phyloP scores from a whole-genome alignment of 1,140 invertebrate genomes.

The Pinna nobilis region DNA sequence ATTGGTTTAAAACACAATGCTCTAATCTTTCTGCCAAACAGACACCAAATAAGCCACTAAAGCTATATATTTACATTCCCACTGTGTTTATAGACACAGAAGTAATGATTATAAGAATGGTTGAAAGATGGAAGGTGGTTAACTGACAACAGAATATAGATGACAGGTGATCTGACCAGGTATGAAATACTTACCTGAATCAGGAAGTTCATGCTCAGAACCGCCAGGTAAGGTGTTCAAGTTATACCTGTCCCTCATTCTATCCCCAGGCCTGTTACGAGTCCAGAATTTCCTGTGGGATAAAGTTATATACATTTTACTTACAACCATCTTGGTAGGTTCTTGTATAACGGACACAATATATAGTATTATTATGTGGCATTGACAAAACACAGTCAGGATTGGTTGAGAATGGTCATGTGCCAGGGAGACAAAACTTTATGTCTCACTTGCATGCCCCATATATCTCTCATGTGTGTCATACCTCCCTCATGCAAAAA shows the following conservation, averaged over 20 bases:
- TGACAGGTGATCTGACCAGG: too few species aligned
- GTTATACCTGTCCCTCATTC: constrained; percentile 92
- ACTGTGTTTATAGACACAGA: not conserved
- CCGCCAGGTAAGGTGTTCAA: constrained; percentile 90
- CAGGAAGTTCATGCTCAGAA: constrained; percentile 74
- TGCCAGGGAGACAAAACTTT: too few species aligned
- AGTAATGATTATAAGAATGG: not conserved
- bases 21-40: too few species aligned
- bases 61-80: not conserved
- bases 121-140: not conserved
- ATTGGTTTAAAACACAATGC: too few species aligned
- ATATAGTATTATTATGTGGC: too few species aligned
- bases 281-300: constrained; percentile 96
- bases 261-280: constrained; percentile 97
- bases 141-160: not conserved
- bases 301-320: too few species aligned
- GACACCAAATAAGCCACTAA: not conserved
- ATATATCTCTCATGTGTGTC: too few species aligned
- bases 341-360: not conserved
- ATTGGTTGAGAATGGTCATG: too few species aligned
- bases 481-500: too few species aligned
- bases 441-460: too few species aligned
- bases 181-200: constrained; percentile 62
- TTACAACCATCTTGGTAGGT: not conserved
- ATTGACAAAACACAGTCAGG: too few species aligned